A percentile compares a stretch with the other conserved stretches of the same genome.
Conservation (phyloP, 2,113 vertebrate genomes). For the Psophia crepitans region DNA sequence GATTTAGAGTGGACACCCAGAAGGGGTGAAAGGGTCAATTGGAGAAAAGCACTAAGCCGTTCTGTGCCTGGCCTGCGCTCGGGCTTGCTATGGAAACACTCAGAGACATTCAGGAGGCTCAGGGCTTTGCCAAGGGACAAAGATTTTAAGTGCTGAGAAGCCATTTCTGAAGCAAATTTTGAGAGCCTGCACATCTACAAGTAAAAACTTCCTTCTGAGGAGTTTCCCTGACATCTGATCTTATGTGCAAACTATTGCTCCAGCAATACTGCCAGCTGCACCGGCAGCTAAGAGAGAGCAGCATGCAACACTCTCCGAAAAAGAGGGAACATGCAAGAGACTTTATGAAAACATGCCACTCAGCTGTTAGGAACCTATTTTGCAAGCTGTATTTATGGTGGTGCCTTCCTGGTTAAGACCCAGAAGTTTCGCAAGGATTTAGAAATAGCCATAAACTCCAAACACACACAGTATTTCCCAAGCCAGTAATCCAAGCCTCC, state of each 20-base stretch:
- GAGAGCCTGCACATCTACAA: background rate
- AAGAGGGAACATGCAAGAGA: background rate
- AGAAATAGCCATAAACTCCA: background rate
- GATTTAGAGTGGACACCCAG: background rate
- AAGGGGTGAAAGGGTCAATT: background rate
- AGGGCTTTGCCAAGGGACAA: background rate
- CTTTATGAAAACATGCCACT: background rate
- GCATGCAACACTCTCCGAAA: background rate
- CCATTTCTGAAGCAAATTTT: background rate
- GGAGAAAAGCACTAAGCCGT: background rate
- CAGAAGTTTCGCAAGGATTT: background rate
- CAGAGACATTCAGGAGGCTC: background rate
- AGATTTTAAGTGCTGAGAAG: background rate
- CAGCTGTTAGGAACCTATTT: background rate
- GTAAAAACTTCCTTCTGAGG: background rate
- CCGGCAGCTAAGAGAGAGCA: background rate
- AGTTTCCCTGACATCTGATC: background rate
- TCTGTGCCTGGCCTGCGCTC: background rate
- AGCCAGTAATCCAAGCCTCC: background rate
- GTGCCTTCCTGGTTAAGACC: background rate
- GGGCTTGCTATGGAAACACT: background rate
- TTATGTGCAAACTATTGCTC: background rate
- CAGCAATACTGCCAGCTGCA: too few relatives aligned
- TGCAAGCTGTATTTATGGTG: background rate
- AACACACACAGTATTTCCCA: background rate